phyloP scores from a whole-genome alignment of 1,140 invertebrate genomes.

The Aphaenogaster ashmeadi region DNA sequence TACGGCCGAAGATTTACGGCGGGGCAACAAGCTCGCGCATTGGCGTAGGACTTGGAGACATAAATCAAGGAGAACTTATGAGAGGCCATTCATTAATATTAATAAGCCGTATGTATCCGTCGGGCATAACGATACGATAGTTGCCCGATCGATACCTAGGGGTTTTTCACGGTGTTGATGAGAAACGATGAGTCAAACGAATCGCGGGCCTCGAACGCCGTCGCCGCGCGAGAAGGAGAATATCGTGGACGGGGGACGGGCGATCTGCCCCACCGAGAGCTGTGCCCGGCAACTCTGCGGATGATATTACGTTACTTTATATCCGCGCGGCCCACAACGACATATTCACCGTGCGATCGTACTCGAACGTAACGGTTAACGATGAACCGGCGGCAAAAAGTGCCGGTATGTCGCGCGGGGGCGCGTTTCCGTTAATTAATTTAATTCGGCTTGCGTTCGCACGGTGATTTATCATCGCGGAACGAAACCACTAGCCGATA shows the following conservation, averaged over 20 bases:
- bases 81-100: conserved; percentile 86
- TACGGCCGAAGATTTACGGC: conserved; percentile 85
- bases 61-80: conserved; percentile 84
- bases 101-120: conserved; percentile 86
- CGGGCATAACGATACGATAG: conserved; percentile 84
- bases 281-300: background rate
- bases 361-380: conserved; percentile 44
- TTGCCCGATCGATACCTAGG: conserved; percentile 79
- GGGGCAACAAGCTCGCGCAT: conserved; percentile 84
- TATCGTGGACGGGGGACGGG: conserved; percentile 7
- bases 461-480: background rate
- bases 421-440: conserved; percentile 22
- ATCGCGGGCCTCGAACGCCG: conserved; percentile 56
- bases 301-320: conserved; percentile 28
- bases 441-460: conserved; percentile 8
- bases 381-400: conserved; percentile 7
- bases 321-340: conserved; percentile 1
- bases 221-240: conserved; percentile 45
- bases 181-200: conserved; percentile 73
- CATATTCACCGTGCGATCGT: conserved; percentile 13
- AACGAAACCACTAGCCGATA: conserved; percentile 4
- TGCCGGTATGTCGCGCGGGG: conserved; percentile 16
- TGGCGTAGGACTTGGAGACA: conserved; percentile 83
- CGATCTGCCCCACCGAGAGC: background rate
- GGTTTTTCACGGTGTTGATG: conserved; percentile 70